phyloP scores from a whole-genome alignment of 1,140 invertebrate genomes.

The Hylaeus volcanicus region DNA sequence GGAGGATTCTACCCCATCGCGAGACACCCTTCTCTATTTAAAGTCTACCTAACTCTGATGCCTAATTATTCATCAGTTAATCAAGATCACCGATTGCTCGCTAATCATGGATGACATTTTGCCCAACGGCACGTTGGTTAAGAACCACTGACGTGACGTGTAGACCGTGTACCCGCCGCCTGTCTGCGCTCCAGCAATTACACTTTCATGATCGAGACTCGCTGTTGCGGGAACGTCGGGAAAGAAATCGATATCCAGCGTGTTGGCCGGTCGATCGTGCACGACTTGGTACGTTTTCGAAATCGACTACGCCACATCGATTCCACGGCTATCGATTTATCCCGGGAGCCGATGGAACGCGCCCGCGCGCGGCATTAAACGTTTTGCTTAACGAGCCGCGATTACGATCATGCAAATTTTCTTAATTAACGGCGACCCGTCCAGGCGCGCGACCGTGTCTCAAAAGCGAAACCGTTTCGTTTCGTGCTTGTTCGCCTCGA shows the following conservation, averaged over 20 bases:
- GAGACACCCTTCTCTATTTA: too few relatives aligned
- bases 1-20: too few relatives aligned
- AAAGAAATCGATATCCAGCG: constrained; percentile 33
- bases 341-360: background rate
- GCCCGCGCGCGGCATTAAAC: background rate
- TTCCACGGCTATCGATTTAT: constrained; percentile 21
- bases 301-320: constrained; percentile 12
- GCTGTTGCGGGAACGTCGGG: background rate
- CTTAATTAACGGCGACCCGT: constrained; percentile 56
- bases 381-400: constrained; percentile 56
- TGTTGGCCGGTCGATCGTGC: background rate
- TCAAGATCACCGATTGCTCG: too few relatives aligned
- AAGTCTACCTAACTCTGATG: too few relatives aligned
- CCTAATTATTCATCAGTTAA: too few relatives aligned
- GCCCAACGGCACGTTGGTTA: too few relatives aligned
- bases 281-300: constrained; percentile 27
- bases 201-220: constrained; percentile 56
- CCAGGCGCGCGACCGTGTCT: constrained; percentile 18
- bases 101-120: too few relatives aligned
- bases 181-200: constrained; percentile 47
- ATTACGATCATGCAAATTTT: constrained; percentile 64
- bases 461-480: constrained; percentile 40
- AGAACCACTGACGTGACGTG: constrained; percentile 41
- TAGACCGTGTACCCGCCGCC: background rate
- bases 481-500: constrained; percentile 18